These are phyloP conservation scores for Aphidius colemani DNA, from an alignment of 2,888 invertebrate species.

Conservation along the genomic window DNA sequence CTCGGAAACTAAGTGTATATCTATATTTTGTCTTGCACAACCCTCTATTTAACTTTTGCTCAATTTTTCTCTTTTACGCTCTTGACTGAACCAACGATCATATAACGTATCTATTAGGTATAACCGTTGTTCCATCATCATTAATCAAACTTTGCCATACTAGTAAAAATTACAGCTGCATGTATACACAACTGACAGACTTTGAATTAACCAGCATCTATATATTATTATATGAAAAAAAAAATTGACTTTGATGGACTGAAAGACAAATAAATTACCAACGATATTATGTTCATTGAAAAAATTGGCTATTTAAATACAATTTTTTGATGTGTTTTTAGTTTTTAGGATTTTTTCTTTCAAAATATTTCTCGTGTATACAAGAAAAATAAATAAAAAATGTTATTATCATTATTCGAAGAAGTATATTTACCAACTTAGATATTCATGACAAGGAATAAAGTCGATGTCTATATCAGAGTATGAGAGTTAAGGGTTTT, in stretches of 20 bases:
- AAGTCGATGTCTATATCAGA: slow-evolving; percentile 11
- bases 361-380: too few relatives aligned
- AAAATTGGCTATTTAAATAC: too few relatives aligned
- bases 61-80: not conserved
- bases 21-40: slow-evolving; percentile 14
- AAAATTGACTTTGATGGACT: too few relatives aligned
- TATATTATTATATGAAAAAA: too few relatives aligned
- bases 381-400: too few relatives aligned
- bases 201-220: slow-evolving; percentile 12
- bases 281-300: too few relatives aligned
- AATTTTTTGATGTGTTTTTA: too few relatives aligned
- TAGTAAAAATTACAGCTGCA: slow-evolving; percentile 32
- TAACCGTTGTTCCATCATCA: slow-evolving; percentile 6
- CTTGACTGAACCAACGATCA: not conserved
- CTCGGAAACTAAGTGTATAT: not conserved
- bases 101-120: not conserved
- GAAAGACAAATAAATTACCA: too few relatives aligned
- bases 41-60: slow-evolving; percentile 17
- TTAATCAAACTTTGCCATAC: slow-evolving; percentile 30
- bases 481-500: slow-evolving; percentile 10
- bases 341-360: too few relatives aligned
- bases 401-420: not conserved
- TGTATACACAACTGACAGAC: slow-evolving; percentile 3
- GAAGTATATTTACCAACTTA: not conserved
- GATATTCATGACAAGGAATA: slow-evolving; percentile 12